phyloP scores from a whole-genome alignment of 1,140 invertebrate genomes.

The Acromyrmex heyeri region DNA sequence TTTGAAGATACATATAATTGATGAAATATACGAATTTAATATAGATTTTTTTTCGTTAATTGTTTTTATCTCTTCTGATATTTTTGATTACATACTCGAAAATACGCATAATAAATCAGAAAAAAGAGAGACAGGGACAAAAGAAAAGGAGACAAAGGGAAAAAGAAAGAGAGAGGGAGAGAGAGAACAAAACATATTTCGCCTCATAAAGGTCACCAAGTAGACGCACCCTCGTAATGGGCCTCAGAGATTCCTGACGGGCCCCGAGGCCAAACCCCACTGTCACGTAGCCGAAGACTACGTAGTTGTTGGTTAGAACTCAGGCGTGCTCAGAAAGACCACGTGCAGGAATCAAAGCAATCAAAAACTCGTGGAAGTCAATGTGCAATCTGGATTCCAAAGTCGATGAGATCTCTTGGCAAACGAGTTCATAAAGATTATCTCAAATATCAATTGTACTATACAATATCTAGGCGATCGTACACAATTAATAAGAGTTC shows the following conservation, averaged over 20 bases:
- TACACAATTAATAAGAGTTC: slow-evolving; percentile 2
- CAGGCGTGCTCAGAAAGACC: slow-evolving; percentile 54
- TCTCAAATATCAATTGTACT: slow-evolving; percentile 12
- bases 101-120: slow-evolving; percentile 29
- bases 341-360: slow-evolving; percentile 64
- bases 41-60: not conserved
- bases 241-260: slow-evolving; percentile 73
- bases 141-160: no score
- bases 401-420: slow-evolving; percentile 46
- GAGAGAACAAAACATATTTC: slow-evolving; percentile 74
- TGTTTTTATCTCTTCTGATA: not conserved
- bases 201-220: slow-evolving; percentile 74
- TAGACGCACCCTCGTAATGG: slow-evolving; percentile 78
- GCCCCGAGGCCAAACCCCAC: slow-evolving; percentile 69
- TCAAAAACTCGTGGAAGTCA: slow-evolving; percentile 54
- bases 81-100: slow-evolving; percentile 21
- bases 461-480: not conserved
- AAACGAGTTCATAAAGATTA: not conserved
- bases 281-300: slow-evolving; percentile 70
- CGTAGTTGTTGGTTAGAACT: slow-evolving; percentile 72
- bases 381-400: slow-evolving; percentile 51
- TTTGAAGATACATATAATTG: not conserved
- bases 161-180: not conserved
- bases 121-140: slow-evolving; percentile 68
- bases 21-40: not conserved